Evolutionary conservation across 2,888 invertebrate species (phyloP).

Genomic region (Pharmacophagus antenor): DNA sequence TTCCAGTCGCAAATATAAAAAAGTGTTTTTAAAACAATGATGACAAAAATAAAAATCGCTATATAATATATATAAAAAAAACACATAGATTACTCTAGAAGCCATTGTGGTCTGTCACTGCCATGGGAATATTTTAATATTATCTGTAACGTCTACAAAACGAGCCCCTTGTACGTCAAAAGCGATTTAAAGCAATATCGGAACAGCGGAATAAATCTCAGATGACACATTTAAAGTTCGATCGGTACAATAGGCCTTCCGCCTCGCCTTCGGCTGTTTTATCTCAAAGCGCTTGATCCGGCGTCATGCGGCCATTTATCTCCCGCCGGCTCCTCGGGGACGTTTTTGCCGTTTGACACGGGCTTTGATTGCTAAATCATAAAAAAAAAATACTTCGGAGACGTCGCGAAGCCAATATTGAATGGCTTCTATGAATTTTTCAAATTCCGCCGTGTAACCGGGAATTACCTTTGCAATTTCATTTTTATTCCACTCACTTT

Average conservation of each 20-base stretch:
- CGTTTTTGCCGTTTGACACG: conserved; percentile 33
- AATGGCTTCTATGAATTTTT: conserved; percentile 33
- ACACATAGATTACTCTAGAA: too few relatives aligned
- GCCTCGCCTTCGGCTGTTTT: conserved; percentile 20
- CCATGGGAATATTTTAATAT: too few relatives aligned
- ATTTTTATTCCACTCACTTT: conserved; percentile 4
- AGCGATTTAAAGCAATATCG: not conserved
- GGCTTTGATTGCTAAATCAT: conserved; percentile 34
- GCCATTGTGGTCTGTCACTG: not conserved
- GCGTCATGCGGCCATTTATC: conserved; percentile 33
- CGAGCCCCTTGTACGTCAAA: not conserved
- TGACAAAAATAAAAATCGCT: too few relatives aligned
- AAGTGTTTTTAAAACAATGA: too few relatives aligned
- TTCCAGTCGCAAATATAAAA: too few relatives aligned
- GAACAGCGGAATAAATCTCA: conserved; percentile 16
- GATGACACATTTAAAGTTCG: conserved; percentile 24
- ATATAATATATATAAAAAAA: too few relatives aligned
- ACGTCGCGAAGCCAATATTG: conserved; percentile 30
- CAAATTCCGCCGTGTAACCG: conserved; percentile 12
- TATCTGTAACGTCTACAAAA: not conserved
- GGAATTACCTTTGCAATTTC: not conserved
- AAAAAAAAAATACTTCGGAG: conserved; percentile 32
- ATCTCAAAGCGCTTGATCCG: conserved; percentile 27
- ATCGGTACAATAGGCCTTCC: conserved; percentile 22
- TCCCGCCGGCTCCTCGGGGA: conserved; percentile 31